Evolutionary conservation across 2,888 invertebrate genomes (phyloP).

Genomic region (Diabrotica balteata): DNA sequence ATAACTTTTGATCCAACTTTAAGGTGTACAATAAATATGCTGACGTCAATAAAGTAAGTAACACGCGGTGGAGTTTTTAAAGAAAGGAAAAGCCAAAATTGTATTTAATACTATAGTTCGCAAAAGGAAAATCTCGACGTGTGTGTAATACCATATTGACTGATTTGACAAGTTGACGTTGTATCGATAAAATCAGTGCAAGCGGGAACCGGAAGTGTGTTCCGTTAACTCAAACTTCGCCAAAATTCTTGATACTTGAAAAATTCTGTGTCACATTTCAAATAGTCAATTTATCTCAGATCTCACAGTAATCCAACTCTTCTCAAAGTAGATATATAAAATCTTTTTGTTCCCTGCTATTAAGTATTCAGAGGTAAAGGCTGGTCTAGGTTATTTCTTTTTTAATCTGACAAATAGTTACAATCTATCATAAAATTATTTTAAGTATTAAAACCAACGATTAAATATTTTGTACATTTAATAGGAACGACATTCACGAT

Average conservation of each 20-base stretch:
- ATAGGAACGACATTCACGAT: too few species aligned
- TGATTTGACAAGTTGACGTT: conserved; percentile 36
- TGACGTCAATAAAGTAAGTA: too few species aligned
- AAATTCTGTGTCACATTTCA: conserved; percentile 26
- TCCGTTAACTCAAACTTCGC: conserved; percentile 49
- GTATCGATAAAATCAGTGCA: conserved; percentile 33
- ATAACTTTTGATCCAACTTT: too few species aligned
- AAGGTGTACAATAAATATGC: too few species aligned
- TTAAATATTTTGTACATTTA: too few species aligned
- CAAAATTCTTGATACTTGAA: conserved; percentile 47
- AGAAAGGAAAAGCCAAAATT: conserved; percentile 38
- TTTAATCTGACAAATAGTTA: too few species aligned
- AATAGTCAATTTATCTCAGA: conserved; percentile 22
- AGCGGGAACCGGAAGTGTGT: conserved; percentile 26
- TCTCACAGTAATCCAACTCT: conserved; percentile 8
- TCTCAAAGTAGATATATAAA: too few species aligned
- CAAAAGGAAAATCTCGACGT: conserved; percentile 29
- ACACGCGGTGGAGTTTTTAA: conserved; percentile 9
- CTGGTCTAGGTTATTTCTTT: too few species aligned
- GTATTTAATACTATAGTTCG: conserved; percentile 38
- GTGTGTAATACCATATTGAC: conserved; percentile 39
- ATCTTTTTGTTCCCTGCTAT: too few species aligned
- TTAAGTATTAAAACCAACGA: too few species aligned
- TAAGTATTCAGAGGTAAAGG: too few species aligned
- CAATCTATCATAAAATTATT: too few species aligned